Percentiles rank a stretch among this genome's conserved stretches.
Conservation (phyloP, 2,888 invertebrate species). For the Eupithecia pulchellata region DNA sequence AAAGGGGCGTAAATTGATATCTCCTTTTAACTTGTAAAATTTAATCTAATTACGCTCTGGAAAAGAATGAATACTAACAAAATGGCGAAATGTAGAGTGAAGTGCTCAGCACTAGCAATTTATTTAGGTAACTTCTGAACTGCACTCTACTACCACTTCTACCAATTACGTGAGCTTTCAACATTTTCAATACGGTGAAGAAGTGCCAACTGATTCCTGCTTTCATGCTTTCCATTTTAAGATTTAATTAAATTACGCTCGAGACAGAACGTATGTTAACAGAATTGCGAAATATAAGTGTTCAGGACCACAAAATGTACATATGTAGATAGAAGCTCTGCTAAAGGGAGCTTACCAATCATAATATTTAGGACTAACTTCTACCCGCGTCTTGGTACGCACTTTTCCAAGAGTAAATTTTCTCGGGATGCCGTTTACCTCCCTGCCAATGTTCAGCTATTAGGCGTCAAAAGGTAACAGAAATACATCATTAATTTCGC, state of each 20-base stretch:
- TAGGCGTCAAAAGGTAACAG: neutral
- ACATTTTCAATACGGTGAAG: neutral
- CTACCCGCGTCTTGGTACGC: neutral
- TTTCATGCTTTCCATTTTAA: constrained; percentile 21
- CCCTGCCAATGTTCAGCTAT: too few species aligned
- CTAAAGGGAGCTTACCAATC: neutral
- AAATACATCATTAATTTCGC: neutral
- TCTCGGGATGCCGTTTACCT: neutral
- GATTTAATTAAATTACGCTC: constrained; percentile 21
- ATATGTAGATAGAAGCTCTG: too few species aligned
- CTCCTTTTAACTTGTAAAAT: too few species aligned
- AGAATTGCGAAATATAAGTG: neutral
- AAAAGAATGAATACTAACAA: too few species aligned
- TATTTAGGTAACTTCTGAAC: too few species aligned
- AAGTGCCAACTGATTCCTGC: constrained; percentile 14
- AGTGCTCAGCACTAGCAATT: too few species aligned
- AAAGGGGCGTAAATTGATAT: too few species aligned
- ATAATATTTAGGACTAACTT: neutral
- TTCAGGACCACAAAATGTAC: neutral
- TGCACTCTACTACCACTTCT: too few species aligned
- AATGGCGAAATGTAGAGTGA: too few species aligned
- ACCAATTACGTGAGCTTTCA: neutral
- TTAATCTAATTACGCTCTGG: too few species aligned
- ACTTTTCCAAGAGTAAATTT: neutral
- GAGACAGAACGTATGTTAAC: neutral